Evolutionary conservation across 2,113 vertebrate species (phyloP).

Genomic region (Balaenoptera acutorostrata): DNA sequence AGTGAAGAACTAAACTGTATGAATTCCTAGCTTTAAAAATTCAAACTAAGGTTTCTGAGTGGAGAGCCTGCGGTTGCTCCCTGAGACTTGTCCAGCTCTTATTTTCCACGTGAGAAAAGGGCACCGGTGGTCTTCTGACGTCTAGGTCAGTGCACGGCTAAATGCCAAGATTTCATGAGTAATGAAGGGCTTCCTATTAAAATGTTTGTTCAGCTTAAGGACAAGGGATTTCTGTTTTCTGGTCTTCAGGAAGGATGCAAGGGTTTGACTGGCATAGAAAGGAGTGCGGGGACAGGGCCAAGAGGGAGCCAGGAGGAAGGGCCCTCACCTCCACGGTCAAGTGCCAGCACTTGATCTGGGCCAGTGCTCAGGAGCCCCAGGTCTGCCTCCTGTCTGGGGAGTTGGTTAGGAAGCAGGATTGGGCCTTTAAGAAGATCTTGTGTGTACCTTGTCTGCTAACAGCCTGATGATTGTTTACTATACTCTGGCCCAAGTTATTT

Average conservation of each 20-base stretch:
- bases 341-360: neutral
- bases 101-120: neutral
- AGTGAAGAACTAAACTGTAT: neutral
- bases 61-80: slow-evolving; percentile 31
- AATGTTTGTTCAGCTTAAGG: neutral
- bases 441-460: slow-evolving; percentile 50
- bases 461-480: slow-evolving; percentile 64
- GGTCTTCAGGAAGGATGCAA: neutral
- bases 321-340: neutral
- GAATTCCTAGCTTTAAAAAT: neutral
- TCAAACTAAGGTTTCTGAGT: neutral
- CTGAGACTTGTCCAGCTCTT: neutral
- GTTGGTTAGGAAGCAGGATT: neutral
- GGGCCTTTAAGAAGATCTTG: slow-evolving; percentile 44
- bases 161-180: neutral
- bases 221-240: neutral
- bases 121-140: neutral
- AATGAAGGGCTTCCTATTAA: neutral
- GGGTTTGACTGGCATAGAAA: rapidly evolving
- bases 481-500: slow-evolving; percentile 69
- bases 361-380: neutral
- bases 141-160: neutral
- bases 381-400: slow-evolving; percentile 16
- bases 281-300: neutral
- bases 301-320: neutral